Evolutionary conservation across 2,888 invertebrate species (phyloP).

Genomic region (Ceramica pisi): DNA sequence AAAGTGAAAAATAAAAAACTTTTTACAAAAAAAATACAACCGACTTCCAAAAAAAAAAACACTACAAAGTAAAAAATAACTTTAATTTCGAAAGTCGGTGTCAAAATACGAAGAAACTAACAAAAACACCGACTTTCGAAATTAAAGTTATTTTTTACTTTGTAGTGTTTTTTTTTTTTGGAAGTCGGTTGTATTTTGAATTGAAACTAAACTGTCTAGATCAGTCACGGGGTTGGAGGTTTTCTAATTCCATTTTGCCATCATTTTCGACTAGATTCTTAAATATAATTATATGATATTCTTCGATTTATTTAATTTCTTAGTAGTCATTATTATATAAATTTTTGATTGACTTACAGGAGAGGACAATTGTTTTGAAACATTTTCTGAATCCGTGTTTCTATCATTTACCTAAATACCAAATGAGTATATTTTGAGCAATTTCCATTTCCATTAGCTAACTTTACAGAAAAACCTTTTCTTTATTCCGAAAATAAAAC

Average conservation of each 20-base stretch:
- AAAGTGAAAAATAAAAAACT: no score
- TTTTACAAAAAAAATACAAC: no score
- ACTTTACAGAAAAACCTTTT: neutral
- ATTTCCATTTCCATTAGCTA: neutral
- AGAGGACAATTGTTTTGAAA: neutral
- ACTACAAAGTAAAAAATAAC: no score
- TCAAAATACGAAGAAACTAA: no score
- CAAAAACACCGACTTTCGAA: no score
- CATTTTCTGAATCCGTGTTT: neutral
- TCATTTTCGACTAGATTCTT: neutral
- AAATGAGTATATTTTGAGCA: neutral
- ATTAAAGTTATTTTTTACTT: no score
- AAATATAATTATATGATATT: neutral
- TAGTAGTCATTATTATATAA: neutral
- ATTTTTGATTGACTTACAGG: neutral
- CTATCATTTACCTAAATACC: no score
- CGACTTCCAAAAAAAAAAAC: no score
- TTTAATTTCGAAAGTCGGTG: no score
- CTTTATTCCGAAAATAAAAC: conserved; percentile 21
- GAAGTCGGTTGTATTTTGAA: no score
- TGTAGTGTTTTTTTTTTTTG: no score
- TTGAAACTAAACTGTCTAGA: neutral
- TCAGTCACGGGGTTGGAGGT: neutral
- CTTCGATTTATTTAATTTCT: neutral
- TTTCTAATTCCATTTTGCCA: neutral